Conservation (phyloP, 2,888 invertebrate species). For the Meiosimyza decipiens region DNA sequence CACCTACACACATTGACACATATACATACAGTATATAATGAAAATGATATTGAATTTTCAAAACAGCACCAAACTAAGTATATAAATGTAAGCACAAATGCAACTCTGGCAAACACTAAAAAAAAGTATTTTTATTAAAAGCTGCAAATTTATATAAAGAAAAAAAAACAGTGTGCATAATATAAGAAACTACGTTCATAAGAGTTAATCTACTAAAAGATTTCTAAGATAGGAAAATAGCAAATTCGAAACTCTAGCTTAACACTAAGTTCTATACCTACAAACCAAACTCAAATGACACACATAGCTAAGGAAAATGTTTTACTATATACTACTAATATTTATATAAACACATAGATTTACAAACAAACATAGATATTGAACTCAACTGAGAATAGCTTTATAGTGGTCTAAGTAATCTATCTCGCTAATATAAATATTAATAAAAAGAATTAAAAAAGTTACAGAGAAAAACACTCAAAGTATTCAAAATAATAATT, state of each 20-base stretch:
- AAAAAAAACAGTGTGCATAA: neutral
- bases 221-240: constrained; percentile 27
- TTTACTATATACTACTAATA: constrained; percentile 11
- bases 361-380: constrained; percentile 31
- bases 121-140: neutral
- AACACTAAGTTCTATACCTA: constrained; percentile 27
- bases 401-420: constrained; percentile 59
- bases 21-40: too few relatives aligned
- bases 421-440: constrained; percentile 25
- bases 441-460: constrained; percentile 22
- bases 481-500: constrained; percentile 11
- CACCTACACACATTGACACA: too few relatives aligned
- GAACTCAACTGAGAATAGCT: constrained; percentile 62
- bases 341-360: constrained; percentile 17
- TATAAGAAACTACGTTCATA: neutral
- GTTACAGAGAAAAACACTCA: neutral
- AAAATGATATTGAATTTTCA: too few relatives aligned
- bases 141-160: neutral
- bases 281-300: constrained; percentile 26
- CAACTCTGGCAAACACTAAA: too few relatives aligned
- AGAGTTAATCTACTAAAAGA: constrained; percentile 15
- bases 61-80: too few relatives aligned
- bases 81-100: too few relatives aligned
- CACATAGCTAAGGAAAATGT: constrained; percentile 6
- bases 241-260: constrained; percentile 8